Conservation (phyloP, 92 coral and sea anemone species). For the Porites lobata region DNA sequence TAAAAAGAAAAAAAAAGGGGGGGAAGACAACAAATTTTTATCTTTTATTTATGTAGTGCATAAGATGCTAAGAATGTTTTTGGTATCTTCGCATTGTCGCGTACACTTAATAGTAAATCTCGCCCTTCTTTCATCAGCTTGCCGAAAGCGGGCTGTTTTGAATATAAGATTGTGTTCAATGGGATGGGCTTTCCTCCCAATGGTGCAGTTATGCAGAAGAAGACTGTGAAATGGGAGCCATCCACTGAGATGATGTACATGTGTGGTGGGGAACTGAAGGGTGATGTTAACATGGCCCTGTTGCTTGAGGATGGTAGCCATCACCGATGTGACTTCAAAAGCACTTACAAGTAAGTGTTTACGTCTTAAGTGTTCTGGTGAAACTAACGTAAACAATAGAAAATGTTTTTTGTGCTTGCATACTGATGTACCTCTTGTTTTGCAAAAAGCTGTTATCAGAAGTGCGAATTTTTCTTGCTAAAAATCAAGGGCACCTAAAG, state of each 20-base stretch:
- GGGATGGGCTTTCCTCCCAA: constrained; percentile 34
- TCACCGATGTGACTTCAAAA: constrained; percentile 33
- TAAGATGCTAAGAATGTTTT: not conserved
- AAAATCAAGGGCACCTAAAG: too few relatives aligned
- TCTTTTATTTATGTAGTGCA: not conserved
- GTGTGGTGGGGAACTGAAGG: constrained; percentile 41
- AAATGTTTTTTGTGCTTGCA: too few relatives aligned
- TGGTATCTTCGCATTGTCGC: not conserved
- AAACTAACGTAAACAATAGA: too few relatives aligned
- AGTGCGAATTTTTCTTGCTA: too few relatives aligned
- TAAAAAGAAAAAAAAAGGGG: too few relatives aligned
- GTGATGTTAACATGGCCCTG: constrained; percentile 18
- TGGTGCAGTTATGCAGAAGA: constrained; percentile 67
- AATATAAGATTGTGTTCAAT: not conserved
- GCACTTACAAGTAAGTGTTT: too few relatives aligned
- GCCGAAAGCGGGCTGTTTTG: not conserved
- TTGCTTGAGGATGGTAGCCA: constrained; percentile 23
- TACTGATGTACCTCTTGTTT: too few relatives aligned
- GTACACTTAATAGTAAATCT: not conserved
- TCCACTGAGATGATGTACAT: constrained; percentile 46
- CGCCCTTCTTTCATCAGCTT: not conserved
- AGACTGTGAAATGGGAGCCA: constrained; percentile 39
- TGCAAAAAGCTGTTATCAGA: too few relatives aligned
- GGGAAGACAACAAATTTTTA: not conserved
- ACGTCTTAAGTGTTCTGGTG: not conserved